Base-by-base conservation (phyloP, 2,888 invertebrate genomes). In the Thecophora atra region DNA sequence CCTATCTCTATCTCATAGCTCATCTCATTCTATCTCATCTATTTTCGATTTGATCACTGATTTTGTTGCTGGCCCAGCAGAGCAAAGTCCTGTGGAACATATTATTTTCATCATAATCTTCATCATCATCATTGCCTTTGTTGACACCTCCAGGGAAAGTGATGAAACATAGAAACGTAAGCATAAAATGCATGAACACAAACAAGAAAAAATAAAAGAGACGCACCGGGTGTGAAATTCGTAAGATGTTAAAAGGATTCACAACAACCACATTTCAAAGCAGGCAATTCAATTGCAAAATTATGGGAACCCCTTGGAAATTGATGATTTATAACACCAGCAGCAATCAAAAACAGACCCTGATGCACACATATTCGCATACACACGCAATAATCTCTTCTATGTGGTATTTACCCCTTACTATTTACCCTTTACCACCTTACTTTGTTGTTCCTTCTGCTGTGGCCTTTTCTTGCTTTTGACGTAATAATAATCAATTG, bases 41-140 rank as follows among this genome's bases (percentile, higher is more conserved):
- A n/a, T n/a, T n/a, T n/a, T 91, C 91, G 77, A 88, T 89, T 84
- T 93, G 93, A 76, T 89, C 87, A 64, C 93, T 93, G 77, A 92
- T 90, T 82, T 91, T 91, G 84, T 93, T 93, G 79, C 87, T 89
- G 11, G 91, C 93, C 91, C 91, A 92, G 81, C 93, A 93, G 56
- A 92, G 88, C 52, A 93, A 86, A 24, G 92, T 93, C 93, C 83
- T 87, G 82, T 21, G 74, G 15, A 26, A 15, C 11, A 44, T 17
- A 64, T 30, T 44, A 21, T 21, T 56, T 2, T 28, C 54, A 13
- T 24, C 4, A 52, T 30, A 17, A 15, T 26, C 58, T 15, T 58
- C n/a, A n/a, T n/a, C n/a, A n/a, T n/a, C n/a, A n/a, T n/a, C n/a
- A 52, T 30, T 26, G 37, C 6, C 26, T 11, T 30, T 28, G 24